Conservation (phyloP, 2,797 vertebrate genomes). For the Labroides dimidiatus region DNA sequence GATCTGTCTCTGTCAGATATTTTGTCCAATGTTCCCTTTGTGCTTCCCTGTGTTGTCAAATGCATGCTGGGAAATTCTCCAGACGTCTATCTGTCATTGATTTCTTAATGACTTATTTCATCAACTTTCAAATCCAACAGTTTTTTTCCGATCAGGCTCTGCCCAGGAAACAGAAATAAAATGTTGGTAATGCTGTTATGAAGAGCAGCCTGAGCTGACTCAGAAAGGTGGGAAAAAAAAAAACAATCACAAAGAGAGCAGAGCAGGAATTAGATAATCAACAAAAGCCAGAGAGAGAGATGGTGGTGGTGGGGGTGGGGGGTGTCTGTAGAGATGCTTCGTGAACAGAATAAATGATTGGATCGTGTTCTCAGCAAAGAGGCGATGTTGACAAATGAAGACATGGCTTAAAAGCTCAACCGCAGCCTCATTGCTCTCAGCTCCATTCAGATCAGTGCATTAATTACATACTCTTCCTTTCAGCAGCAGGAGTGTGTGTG, state of each 20-base stretch:
- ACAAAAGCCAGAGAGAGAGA: not conserved
- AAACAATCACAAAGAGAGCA: slow-evolving; percentile 3
- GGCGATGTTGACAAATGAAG: slow-evolving; percentile 42
- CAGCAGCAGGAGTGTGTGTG: not conserved
- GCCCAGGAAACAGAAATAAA: slow-evolving; percentile 8
- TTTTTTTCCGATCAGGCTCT: slow-evolving; percentile 13
- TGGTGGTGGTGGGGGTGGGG: not conserved
- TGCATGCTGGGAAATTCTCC: slow-evolving; percentile 21
- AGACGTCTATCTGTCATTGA: not conserved
- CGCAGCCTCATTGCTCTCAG: slow-evolving; percentile 25
- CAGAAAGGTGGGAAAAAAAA: not conserved
- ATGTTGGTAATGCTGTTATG: not conserved
- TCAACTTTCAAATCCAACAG: slow-evolving; percentile 9
- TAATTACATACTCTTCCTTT: slow-evolving; percentile 40
- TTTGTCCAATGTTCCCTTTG: no score
- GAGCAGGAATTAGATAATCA: not conserved
- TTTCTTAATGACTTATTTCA: slow-evolving; percentile 20
- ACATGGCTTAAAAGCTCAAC: slow-evolving; percentile 44
- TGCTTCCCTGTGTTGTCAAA: not conserved
- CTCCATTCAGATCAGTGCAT: slow-evolving; percentile 34
- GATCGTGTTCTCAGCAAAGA: slow-evolving; percentile 15
- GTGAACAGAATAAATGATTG: slow-evolving; percentile 19
- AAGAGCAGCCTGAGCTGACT: slow-evolving; percentile 2
- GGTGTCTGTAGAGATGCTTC: not conserved
- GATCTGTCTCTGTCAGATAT: no score